Evolutionary conservation across 2,888 invertebrate genomes (phyloP), one percentile per base, ranked within the genome.

Genomic region (Automeris io): DNA sequence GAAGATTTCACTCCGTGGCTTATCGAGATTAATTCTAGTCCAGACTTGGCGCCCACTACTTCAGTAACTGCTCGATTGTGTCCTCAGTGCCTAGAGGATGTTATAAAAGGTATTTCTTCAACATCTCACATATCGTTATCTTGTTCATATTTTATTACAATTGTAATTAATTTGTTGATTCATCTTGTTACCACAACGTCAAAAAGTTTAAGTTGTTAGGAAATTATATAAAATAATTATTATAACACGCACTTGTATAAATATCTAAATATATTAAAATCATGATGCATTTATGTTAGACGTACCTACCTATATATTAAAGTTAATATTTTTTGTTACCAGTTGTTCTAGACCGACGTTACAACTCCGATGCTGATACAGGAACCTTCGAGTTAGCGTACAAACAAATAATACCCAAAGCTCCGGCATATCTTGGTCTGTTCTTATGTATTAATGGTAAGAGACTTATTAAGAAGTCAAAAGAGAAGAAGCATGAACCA

Each of bases 21-120:
- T 2, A 93, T 98, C 50, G 98, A 98, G 78, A 96, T 98, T 49
- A 98, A 98, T 72, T 95, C 95, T 5, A 95, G 96, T 75, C 97
- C 98, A 0, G 95, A 96, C 78, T 90, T 98, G 86, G 94, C 95
- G 8, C 91, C 93, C n/a, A 95, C 95, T 0, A 97, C 97, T 0
- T 94, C 93, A 45, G 95, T 97, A 1, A 98, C 97, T 0, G 92
- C 95, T 0, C 85, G 93, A 35, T 87, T 98, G 61, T 97, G 97
- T 66, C 91, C 94, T 5, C 93, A 93, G 66, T 95, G 95, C 42
- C 88, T 97, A 43, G 95, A 96, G 64, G 97, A 98, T 77, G 91
- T 95, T 2, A 88, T 97, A 31, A 97, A 97, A 93, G 97, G 97
- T 96, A 39, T 11, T n/a, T 16, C 9, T n/a, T n/a, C n/a, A n/a